Percentiles rank a stretch among this genome's conserved stretches.
Conservation (phyloP, 37 sponge, comb jelly and placozoan species). For the Petrosia ficiformis region DNA sequence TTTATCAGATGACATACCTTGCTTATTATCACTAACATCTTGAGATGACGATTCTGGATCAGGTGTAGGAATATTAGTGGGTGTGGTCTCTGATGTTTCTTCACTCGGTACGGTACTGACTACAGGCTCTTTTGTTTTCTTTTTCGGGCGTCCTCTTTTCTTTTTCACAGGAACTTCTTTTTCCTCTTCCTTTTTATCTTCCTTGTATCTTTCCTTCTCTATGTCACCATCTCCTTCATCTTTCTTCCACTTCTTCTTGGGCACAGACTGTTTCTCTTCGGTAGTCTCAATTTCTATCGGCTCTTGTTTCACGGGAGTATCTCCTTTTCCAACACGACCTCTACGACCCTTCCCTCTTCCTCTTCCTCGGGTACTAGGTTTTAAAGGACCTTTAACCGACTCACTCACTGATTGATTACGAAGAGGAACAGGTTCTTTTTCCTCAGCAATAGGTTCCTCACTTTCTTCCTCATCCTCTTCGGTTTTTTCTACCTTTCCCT, state of each 20-base stretch:
- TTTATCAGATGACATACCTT: too few relatives aligned
- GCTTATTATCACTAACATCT: not conserved
- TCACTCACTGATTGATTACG: too few relatives aligned
- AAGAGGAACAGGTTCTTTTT: too few relatives aligned
- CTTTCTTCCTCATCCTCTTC: not conserved
- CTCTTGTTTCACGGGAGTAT: not conserved
- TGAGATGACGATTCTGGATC: not conserved
- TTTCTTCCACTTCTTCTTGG: not conserved
- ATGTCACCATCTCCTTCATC: not conserved
- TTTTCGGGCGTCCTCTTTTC: not conserved
- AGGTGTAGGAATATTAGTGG: not conserved
- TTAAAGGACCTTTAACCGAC: too few relatives aligned
- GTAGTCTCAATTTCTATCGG: not conserved
- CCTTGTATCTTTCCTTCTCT: not conserved
- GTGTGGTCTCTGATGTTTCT: not conserved
- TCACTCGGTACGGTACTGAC: not conserved
- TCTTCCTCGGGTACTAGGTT: too few relatives aligned
- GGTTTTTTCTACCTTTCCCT: not conserved
- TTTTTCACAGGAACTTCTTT: not conserved
- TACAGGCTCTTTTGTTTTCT: not conserved
- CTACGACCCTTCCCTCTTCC: not conserved
- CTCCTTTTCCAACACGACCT: not conserved
- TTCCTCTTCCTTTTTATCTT: conserved; percentile 15
- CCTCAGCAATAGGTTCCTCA: not conserved
- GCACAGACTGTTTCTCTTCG: not conserved